These are phyloP conservation scores for Balanococcus diminutus DNA, from an alignment of 2,888 invertebrate genomes.

Conservation along the genomic window DNA sequence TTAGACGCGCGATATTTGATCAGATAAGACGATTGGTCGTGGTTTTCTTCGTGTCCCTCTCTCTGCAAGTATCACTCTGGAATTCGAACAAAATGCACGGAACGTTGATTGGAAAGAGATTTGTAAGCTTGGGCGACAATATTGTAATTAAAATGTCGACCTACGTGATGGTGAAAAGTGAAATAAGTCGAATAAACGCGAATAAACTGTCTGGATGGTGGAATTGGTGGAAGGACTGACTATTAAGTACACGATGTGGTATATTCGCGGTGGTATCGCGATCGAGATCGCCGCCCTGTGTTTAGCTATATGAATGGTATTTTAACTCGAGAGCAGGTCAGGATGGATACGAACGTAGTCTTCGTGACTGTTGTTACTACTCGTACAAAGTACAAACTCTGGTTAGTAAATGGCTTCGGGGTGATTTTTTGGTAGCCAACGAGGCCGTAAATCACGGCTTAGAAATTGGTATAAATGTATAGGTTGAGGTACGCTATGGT, in stretches of 20 bases:
- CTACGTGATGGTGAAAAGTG: background rate
- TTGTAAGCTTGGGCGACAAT: conserved; percentile 15
- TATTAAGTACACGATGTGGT: background rate
- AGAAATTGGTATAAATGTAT: background rate
- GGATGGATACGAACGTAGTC: no score
- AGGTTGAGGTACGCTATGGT: no score
- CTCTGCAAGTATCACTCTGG: background rate
- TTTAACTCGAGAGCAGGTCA: background rate
- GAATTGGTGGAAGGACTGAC: background rate
- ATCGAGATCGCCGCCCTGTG: background rate
- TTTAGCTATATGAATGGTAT: conserved; percentile 25
- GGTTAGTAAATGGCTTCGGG: conserved; percentile 11
- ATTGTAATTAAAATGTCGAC: conserved; percentile 36
- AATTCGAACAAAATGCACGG: background rate
- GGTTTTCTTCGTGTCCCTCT: background rate
- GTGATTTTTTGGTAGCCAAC: conserved; percentile 42
- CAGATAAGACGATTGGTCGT: background rate
- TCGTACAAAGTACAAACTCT: background rate
- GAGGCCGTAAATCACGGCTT: conserved; percentile 11
- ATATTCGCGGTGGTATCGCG: background rate
- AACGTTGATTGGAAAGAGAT: background rate
- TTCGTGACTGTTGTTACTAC: conserved; percentile 1
- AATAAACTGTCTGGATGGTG: background rate
- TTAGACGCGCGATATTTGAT: conserved; percentile 8
- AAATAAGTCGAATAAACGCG: background rate